Evolutionary conservation across 2,888 invertebrate species (phyloP), one percentile per base, ranked within the genome.

Genomic region (Norana najaformis): DNA sequence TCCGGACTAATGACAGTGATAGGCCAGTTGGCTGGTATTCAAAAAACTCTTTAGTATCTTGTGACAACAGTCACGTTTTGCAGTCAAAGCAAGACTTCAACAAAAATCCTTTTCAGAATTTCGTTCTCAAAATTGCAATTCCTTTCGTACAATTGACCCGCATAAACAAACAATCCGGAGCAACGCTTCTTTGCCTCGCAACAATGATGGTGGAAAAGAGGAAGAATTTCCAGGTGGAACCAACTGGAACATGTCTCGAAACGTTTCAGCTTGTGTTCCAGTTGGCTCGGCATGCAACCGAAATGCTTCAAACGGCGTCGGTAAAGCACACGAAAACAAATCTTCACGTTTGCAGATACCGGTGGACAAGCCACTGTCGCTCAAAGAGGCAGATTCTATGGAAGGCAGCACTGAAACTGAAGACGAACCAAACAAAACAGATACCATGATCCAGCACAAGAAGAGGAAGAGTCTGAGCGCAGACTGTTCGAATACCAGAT

Each of bases 401-500:
- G 37, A 93, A 90, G 93, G 93, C 89, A 92, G 92, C 90, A 92
- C 92, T 85, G 91, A 91, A 38, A 92, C 92, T 83, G 89, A 83
- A 47, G 91, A 69, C 5, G 47, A 47, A 23, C 4, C 2, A 8
- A 47, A 23, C 23, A 16, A 23, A 23, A 47, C 92, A 36, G 92
- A 94, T 38, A 93, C 94, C 20, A 91, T 93, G 90, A 93, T 93
- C 90, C 92, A 92, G 90, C 92, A 92, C 83, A 91, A 92, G 85
- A 92, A 92, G 47, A 91, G 93, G 91, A 93, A 93, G 88, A 91
- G 92, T 39, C 92, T 94, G 38, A 93, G 94, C 35, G 94, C 94
- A 6, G 94, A 95, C 91, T 92, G 94, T n/a, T 93, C 93, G 92
- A 94, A 94, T 39, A 94, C 94, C 6, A 92, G 94, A 92, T 95